A percentile compares a stretch with the other conserved stretches of the same genome.
Evolutionary conservation across 2,113 vertebrate species (phyloP).

Genomic region (Cromileptes altivelis): DNA sequence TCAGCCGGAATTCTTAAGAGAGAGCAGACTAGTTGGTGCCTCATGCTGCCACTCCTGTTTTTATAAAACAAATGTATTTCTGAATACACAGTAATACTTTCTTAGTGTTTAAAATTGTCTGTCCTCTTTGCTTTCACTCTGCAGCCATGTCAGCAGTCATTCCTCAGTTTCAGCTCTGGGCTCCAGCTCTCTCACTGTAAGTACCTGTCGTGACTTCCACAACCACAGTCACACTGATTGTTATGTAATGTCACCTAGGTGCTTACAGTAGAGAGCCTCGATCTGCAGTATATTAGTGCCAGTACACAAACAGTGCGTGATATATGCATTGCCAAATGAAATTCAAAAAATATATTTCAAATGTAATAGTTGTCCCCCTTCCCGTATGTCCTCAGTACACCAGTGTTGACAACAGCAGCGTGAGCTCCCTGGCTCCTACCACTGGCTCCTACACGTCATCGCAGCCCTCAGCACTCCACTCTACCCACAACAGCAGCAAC

Average conservation of each 20-base stretch:
- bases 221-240: neutral
- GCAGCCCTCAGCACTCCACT: slow-evolving; percentile 79
- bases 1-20: neutral
- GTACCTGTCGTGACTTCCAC: slow-evolving; percentile 47
- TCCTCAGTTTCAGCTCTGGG: slow-evolving; percentile 88
- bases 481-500: slow-evolving; percentile 79
- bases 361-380: neutral
- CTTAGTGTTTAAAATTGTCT: neutral
- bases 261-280: too few species aligned
- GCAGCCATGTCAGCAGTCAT: slow-evolving; percentile 89
- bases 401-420: slow-evolving; percentile 85
- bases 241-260: too few species aligned
- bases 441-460: slow-evolving; percentile 87
- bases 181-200: slow-evolving; percentile 89
- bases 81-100: neutral
- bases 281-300: too few species aligned
- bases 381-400: slow-evolving; percentile 84
- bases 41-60: too few species aligned
- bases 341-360: neutral
- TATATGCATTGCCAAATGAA: neutral
- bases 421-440: slow-evolving; percentile 86
- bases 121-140: slow-evolving; percentile 76
- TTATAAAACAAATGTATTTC: neutral
- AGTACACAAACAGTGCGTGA: too few species aligned
- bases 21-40: neutral